phyloP scores from a whole-genome alignment of 2,888 invertebrate species.

The Synanthedon myopaeformis region DNA sequence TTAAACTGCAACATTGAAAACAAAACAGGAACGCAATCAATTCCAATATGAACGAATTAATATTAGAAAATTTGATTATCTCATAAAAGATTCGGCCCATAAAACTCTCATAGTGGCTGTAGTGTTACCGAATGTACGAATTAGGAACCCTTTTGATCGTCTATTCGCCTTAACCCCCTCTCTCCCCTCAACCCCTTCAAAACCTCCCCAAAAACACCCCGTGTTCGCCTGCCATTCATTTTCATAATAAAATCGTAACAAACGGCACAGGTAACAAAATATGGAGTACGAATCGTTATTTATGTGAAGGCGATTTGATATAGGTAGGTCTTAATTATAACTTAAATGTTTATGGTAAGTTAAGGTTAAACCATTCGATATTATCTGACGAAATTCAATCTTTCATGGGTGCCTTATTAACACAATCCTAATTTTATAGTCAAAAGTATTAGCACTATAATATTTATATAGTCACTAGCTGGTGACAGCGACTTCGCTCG shows the following conservation, averaged over 20 bases:
- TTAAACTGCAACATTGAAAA: slow-evolving; percentile 8
- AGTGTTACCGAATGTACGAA: slow-evolving; percentile 64
- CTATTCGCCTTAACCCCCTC: slow-evolving; percentile 18
- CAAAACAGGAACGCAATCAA: slow-evolving; percentile 27
- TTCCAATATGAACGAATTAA: slow-evolving; percentile 51
- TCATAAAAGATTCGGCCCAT: slow-evolving; percentile 67
- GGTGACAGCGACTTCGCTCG: no score
- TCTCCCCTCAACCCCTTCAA: slow-evolving; percentile 17
- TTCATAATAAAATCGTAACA: slow-evolving; percentile 71
- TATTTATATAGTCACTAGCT: no score
- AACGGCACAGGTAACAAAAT: slow-evolving; percentile 68
- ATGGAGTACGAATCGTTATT: slow-evolving; percentile 63
- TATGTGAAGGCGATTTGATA: slow-evolving; percentile 38
- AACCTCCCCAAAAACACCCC: slow-evolving; percentile 13
- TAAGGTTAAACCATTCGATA: no score
- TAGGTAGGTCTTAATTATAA: slow-evolving; percentile 4
- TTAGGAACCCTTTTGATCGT: slow-evolving; percentile 68
- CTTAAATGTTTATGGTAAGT: no score
- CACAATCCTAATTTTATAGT: no score
- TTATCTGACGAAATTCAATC: no score
- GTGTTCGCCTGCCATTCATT: slow-evolving; percentile 60
- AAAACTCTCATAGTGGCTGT: slow-evolving; percentile 64
- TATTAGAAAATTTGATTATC: slow-evolving; percentile 70
- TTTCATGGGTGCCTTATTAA: no score
- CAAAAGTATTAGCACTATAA: no score